phyloP scores from a whole-genome alignment of 2,797 vertebrate genomes.

The Cynopterus sphinx region DNA sequence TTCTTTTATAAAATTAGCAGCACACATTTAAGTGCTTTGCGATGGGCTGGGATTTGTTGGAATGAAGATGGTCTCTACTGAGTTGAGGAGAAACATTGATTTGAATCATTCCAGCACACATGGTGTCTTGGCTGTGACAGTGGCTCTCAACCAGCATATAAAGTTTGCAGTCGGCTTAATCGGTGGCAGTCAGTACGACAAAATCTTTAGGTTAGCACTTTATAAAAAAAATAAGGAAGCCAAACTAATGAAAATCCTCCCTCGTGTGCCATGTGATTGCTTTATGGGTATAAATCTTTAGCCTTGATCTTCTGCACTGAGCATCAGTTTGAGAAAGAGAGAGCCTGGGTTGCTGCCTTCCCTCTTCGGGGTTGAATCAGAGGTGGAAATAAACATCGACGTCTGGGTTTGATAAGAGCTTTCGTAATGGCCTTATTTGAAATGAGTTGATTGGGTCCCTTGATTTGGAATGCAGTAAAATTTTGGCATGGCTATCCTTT shows the following conservation, averaged over 20 bases:
- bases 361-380: not conserved
- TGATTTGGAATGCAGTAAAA: not conserved
- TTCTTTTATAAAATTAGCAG: slow-evolving; percentile 29
- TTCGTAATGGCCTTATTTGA: not conserved
- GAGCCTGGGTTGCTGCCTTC: not conserved
- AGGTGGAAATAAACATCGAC: not conserved
- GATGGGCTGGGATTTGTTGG: slow-evolving; percentile 32
- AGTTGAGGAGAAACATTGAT: slow-evolving; percentile 62
- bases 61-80: slow-evolving; percentile 25
- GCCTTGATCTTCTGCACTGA: not conserved
- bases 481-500: not conserved
- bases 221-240: slow-evolving; percentile 38
- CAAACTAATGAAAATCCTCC: not conserved
- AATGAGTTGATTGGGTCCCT: not conserved
- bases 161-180: slow-evolving; percentile 16
- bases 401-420: not conserved
- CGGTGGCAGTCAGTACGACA: not conserved
- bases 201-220: not conserved
- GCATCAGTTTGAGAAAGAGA: not conserved
- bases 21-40: not conserved
- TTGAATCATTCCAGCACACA: slow-evolving; percentile 55
- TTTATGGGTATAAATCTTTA: not conserved
- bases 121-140: slow-evolving; percentile 47
- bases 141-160: not conserved
- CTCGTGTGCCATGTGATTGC: not conserved